Evolutionary conservation across 2,797 vertebrate species (phyloP), one percentile per base, ranked within the genome.

Genomic region (Myotis vivesi): DNA sequence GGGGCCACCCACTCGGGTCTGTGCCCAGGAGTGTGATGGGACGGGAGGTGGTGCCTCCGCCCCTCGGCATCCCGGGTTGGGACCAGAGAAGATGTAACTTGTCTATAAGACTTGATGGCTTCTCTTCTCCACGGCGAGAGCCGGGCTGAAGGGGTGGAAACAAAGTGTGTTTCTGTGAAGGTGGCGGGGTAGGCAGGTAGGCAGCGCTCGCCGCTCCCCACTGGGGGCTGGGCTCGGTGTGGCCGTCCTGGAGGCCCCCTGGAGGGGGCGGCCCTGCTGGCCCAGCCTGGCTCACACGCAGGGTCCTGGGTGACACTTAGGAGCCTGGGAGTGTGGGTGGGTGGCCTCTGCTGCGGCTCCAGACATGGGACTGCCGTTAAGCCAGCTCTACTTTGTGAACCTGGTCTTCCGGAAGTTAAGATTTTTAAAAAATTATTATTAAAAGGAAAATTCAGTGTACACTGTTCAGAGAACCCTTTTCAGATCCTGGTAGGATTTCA

Each of bases 261-360:
- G 69, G 22, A 25, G 38, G 72, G 72, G 22, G 88, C 23, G 30
- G 73, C 73, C 73, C 28, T 4, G 22, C 73, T 23, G 73, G 46
- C 33, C 46, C 73, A 33, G 57, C 76, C 23, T 3, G 22, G 77
- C 23, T 59, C 79, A 2, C 82, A 6, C 5, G 19, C 4, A 30
- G 28, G 85, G 83, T 92, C 94, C 91, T 85, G 80, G 75, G 81
- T 10, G 90, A 92, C 68, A 3, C 1, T 28, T 12, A 2, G 11
- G 69, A 83, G 87, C n/a, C 83, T 68, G 86, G 71, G 87, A 92
- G 75, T 68, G 69, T 25, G 57, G 57, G 28, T 87, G 94, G 91
- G 80, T 75, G 96, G 84, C 66, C 80, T 75, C 69, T 62, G 75
- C 76, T 38, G 55, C 28, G 51, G 53, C 17, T 28, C 15, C 53